Base-by-base conservation (phyloP, 2,797 vertebrate species). In the Perodicticus potto region DNA sequence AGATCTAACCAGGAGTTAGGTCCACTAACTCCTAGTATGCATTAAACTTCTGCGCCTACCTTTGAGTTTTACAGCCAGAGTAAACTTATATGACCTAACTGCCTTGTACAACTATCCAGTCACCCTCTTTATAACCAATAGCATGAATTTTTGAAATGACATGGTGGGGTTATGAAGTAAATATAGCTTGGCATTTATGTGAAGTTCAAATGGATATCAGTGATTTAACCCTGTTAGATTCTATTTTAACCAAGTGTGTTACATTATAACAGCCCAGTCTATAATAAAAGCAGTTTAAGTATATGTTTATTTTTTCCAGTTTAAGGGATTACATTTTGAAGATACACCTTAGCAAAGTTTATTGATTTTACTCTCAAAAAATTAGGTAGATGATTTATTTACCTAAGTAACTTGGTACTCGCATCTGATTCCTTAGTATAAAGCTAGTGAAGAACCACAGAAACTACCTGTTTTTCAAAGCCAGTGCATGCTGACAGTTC, bases 251-350 rank as follows among this genome's bases (percentile, higher is more conserved):
- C 11, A 69, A 65, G 2, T 77, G 5, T 12, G 1, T 85, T 53
- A 76, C 32, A 61, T 3, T 76, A 5, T 34, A 8, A 20, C 22
- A 90, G 23, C 27, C 74, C 17, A 43, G 1, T 91, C 61, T 87
- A 27, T 49, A 91, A 32, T 70, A 80, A 80, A 88, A 92, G 23
- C 34, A 55, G 22, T 86, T 89, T 91, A 77, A 73, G 34, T 77
- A 8, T 81, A 53, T 74, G 3, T 93, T 6, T 72, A 3, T 81
- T 72, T 92, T 43, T 85, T 85, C 45, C 34, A 84, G 20, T 95
- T 95, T 89, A 93, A 76, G 87, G 32, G 69, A 25, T 87, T 76
- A 49, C 77, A 77, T 83, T 95, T 95, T 86, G 43, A 19, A 72
- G 29, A 61, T 72, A 92, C 40, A 82, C n/a, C 20, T 92, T 95